These are phyloP conservation scores for Petrolisthes manimaculis DNA, from an alignment of 2,888 invertebrate genomes.

Conservation along the genomic window DNA sequence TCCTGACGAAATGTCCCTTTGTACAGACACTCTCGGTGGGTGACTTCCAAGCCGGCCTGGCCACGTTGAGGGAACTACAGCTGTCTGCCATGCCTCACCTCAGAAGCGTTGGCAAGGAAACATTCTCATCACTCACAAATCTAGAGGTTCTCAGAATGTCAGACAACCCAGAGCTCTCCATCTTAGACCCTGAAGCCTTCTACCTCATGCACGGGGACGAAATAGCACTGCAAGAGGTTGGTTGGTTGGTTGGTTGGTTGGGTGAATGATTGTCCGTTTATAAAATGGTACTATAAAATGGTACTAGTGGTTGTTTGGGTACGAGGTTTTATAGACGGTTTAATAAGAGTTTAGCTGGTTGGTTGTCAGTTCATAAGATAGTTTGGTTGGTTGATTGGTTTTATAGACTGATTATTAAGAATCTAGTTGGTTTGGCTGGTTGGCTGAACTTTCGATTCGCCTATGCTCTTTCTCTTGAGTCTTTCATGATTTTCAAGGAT, in stretches of 20 bases:
- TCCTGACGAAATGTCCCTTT: no score
- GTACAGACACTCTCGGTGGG: slow-evolving; percentile 39
- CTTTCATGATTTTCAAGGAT: no score
- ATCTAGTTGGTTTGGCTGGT: no score
- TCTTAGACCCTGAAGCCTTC: slow-evolving; percentile 36
- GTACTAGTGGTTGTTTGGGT: no score
- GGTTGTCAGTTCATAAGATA: no score
- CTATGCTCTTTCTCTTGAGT: no score
- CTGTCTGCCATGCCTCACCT: slow-evolving; percentile 43
- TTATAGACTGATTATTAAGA: no score
- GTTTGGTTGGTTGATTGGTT: no score
- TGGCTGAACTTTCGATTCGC: no score
- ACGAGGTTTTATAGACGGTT: no score
- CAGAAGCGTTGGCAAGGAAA: slow-evolving; percentile 27
- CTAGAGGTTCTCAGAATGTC: slow-evolving; percentile 26
- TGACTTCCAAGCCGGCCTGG: slow-evolving; percentile 28
- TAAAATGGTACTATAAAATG: no score
- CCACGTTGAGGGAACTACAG: slow-evolving; percentile 14
- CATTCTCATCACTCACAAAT: slow-evolving; percentile 22
- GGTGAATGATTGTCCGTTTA: background rate
- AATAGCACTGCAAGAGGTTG: slow-evolving; percentile 27
- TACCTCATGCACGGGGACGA: background rate
- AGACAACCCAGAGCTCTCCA: slow-evolving; percentile 28
- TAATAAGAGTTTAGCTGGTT: no score
- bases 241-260: background rate